Evolutionary conservation across 2,888 invertebrate species (phyloP).

Genomic region (Xestia c-nigrum): DNA sequence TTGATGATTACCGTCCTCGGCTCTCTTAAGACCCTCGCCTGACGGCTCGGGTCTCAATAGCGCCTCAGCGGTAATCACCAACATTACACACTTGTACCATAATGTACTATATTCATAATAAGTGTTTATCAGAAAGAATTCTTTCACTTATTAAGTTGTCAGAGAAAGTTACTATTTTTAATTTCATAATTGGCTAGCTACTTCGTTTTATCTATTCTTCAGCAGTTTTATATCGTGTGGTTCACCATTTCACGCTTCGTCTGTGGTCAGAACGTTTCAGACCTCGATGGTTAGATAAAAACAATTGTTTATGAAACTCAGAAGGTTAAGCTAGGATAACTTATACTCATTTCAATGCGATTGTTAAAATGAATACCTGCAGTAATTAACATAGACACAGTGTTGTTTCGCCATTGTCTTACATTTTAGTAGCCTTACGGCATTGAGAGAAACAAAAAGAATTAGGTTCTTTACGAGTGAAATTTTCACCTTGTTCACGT

Average conservation of each 20-base stretch:
- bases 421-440: conserved; percentile 53
- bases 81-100: no score
- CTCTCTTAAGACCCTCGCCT: no score
- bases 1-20: no score
- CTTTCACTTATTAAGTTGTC: conserved; percentile 11
- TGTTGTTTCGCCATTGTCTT: conserved; percentile 62
- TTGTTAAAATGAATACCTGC: conserved; percentile 61
- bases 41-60: no score
- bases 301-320: conserved; percentile 64
- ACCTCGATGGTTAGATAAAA: conserved; percentile 66
- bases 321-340: conserved; percentile 65
- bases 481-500: conserved; percentile 67
- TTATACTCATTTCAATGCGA: conserved; percentile 61
- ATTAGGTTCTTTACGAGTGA: conserved; percentile 54
- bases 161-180: conserved; percentile 41
- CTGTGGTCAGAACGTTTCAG: conserved; percentile 54
- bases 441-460: conserved; percentile 62
- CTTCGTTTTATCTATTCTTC: not conserved
- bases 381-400: conserved; percentile 60
- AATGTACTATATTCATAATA: not conserved
- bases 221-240: not conserved
- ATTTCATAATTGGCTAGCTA: not conserved
- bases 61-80: no score
- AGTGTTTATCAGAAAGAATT: not conserved
- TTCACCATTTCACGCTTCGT: conserved; percentile 39